Base-by-base conservation (phyloP, 2,888 invertebrate species). In the Tenodera sinensis region DNA sequence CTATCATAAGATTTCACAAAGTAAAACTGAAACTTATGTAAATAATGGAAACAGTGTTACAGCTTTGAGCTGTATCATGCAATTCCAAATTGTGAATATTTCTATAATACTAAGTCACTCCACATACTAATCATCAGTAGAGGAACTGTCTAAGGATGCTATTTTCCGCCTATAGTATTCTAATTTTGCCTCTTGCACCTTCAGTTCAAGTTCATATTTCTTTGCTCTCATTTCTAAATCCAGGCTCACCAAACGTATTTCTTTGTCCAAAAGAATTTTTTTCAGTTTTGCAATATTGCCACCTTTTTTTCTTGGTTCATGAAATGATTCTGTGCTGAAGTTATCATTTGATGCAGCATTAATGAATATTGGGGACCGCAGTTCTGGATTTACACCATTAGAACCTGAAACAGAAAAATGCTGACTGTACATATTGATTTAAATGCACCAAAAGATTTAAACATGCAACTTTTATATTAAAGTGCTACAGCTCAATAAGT, bases 91-190 rank as follows among this genome's bases (percentile, higher is more conserved):
- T 71, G 20, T 71, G 15, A 71, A 6, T 25, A 71, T 20, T 71
- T 71, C 20, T 71, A 71, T 71, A 91, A 93, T 83, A 27, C 12
- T 7, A 71, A 42, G 28, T 15, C 34, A 42, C 42, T 85, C 2
- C 85, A 85, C 28, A 85, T 85, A 42, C 28, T 85, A 42, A 34
- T 87, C 47, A 7, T 87, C 54, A 20, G 20, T 71, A 25, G 54
- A 71, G 3, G 54, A 71, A 71, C 54, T 71, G 34, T 81, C 47
- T n/a, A 89, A 54, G 47, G 88, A 27, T 15, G 89, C 84, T n/a
- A 83, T 89, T 85, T 90, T 90, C 28, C 87, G 85, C 28, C 86
- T 88, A 83, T 90, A 90, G 84, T 90, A 90, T 27, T 89, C 90
- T 15, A 90, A 83, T 87, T 90, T 90, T 20, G 90, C 90, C 87